Evolutionary conservation across 2,888 invertebrate genomes (phyloP).

Genomic region (Schizotus pectinicornis): DNA sequence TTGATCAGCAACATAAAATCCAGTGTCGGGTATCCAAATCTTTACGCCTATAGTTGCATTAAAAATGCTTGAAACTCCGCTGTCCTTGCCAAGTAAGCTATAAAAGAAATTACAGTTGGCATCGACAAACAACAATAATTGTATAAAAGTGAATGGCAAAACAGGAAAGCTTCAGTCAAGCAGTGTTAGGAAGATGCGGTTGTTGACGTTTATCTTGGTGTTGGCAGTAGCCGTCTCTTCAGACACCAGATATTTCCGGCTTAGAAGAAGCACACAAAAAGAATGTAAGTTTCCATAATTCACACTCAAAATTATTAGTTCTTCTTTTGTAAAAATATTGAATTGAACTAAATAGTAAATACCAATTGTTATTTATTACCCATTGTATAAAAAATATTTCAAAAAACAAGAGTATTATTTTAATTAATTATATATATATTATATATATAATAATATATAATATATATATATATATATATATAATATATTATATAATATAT

Average conservation of each 20-base stretch:
- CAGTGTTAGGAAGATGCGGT: background rate
- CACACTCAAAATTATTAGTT: background rate
- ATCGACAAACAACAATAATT: background rate
- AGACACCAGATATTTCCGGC: conserved; percentile 6
- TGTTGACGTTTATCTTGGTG: background rate
- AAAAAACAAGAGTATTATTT: background rate
- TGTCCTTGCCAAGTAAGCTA: too few species aligned
- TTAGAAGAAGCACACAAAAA: conserved; percentile 28
- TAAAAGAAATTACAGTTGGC: too few species aligned
- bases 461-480: too few species aligned
- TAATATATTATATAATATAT: too few species aligned
- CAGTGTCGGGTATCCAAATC: too few species aligned
- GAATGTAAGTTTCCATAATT: conserved; percentile 33
- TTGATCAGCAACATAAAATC: too few species aligned
- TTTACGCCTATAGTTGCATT: too few species aligned
- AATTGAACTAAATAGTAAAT: too few species aligned
- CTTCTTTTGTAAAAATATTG: background rate
- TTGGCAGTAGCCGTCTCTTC: background rate
- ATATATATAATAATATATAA: too few species aligned
- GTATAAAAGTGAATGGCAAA: background rate
- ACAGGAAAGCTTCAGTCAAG: background rate
- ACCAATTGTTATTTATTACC: too few species aligned
- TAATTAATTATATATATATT: background rate
- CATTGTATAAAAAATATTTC: too few species aligned
- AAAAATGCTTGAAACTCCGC: too few species aligned